Evolutionary conservation across 2,888 invertebrate genomes (phyloP).

Genomic region (Morpho achilles): DNA sequence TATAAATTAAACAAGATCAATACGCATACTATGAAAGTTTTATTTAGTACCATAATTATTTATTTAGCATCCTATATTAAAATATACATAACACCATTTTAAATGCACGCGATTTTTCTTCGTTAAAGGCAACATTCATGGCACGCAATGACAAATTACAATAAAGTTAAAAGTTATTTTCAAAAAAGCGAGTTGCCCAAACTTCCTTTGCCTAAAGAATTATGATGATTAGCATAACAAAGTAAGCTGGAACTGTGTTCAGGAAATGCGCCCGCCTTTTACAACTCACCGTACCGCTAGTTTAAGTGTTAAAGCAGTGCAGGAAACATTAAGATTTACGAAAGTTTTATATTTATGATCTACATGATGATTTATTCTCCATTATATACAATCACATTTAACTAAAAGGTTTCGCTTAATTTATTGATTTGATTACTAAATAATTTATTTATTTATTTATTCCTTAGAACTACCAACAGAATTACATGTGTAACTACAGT

Average conservation of each 20-base stretch:
- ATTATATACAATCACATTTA: no score
- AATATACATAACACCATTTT: no score
- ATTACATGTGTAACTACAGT: no score
- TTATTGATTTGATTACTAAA: no score
- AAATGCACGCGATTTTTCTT: slow-evolving; percentile 11
- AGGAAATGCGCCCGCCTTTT: slow-evolving; percentile 60
- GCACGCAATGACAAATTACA: slow-evolving; percentile 60
- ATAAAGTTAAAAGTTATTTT: slow-evolving; percentile 71
- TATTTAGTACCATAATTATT: no score
- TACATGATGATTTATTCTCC: background rate
- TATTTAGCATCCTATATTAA: no score
- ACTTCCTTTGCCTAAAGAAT: slow-evolving; percentile 72
- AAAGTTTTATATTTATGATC: slow-evolving; percentile 11
- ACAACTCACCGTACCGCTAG: slow-evolving; percentile 41
- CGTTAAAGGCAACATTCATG: slow-evolving; percentile 44
- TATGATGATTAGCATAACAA: slow-evolving; percentile 78
- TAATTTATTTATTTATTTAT: no score
- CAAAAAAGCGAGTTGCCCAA: slow-evolving; percentile 67
- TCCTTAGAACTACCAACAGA: no score
- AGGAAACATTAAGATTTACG: slow-evolving; percentile 19
- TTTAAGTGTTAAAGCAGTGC: slow-evolving; percentile 32
- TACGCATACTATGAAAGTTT: no score
- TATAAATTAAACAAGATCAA: no score
- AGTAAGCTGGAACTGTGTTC: slow-evolving; percentile 70
- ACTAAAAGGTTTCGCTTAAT: no score